These are phyloP conservation scores for Pteropus rufus DNA, from an alignment of 2,797 vertebrate genomes.

Conservation along the genomic window DNA sequence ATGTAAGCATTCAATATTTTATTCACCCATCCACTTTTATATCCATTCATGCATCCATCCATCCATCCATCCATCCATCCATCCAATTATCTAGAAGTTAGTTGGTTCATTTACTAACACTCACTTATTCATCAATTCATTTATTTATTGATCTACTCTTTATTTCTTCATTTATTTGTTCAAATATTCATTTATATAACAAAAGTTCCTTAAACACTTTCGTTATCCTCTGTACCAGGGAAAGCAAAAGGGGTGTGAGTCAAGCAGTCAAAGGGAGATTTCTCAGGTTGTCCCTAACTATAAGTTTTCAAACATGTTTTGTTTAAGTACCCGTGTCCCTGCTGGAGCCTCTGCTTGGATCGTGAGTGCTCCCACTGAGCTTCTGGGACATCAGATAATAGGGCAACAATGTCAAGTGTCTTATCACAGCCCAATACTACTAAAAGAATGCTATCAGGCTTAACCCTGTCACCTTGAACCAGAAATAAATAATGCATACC, in stretches of 20 bases:
- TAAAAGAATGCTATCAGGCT: constrained; percentile 58
- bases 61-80: neutral
- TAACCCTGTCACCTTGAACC: constrained; percentile 75
- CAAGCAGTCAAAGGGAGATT: neutral
- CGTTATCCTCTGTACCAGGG: neutral
- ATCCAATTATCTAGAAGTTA: too few species aligned
- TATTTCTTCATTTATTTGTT: neutral
- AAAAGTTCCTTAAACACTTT: neutral
- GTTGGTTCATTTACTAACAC: too few species aligned
- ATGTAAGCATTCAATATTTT: neutral
- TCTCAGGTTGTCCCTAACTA: neutral
- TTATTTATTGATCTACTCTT: neutral
- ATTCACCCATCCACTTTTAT: neutral
- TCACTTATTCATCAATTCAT: too few species aligned
- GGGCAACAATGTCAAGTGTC: neutral
- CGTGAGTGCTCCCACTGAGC: neutral
- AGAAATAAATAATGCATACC: constrained; percentile 74
- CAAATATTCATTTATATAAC: neutral
- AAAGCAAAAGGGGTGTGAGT: neutral
- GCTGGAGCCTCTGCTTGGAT: neutral
- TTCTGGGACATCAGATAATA: constrained; percentile 7
- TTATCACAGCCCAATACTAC: constrained; percentile 51
- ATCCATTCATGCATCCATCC: neutral
- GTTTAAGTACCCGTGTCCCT: neutral
- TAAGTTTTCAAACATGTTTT: neutral